Evolutionary conservation across 2,113 vertebrate species (phyloP).

Genomic region (Condylura cristata): DNA sequence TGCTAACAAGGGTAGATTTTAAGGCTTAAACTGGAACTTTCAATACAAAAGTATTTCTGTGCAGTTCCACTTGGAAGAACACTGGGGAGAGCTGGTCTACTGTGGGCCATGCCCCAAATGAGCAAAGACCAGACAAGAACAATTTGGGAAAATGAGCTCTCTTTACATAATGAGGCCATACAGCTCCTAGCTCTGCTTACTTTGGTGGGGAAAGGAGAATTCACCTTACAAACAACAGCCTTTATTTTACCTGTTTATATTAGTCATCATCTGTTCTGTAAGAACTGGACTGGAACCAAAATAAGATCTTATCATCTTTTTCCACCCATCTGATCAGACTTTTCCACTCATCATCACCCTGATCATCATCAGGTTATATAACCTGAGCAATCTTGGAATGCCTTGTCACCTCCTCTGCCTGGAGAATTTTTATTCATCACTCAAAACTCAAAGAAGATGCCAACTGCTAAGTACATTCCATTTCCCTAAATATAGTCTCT

Average conservation of each 20-base stretch:
- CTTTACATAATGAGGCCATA: background rate
- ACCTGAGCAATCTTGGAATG: background rate
- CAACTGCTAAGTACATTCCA: background rate
- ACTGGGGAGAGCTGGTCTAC: background rate
- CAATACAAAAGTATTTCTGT: background rate
- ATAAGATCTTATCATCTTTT: background rate
- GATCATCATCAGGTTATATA: background rate
- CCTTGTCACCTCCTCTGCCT: background rate
- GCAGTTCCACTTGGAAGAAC: background rate
- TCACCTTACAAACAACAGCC: background rate
- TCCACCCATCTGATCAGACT: background rate
- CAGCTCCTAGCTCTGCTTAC: background rate
- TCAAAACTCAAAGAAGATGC: background rate
- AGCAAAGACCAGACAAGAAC: background rate
- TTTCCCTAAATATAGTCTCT: background rate
- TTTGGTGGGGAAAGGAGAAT: background rate
- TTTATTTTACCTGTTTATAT: background rate
- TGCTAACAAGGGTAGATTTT: background rate
- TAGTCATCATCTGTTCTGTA: background rate
- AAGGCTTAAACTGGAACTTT: background rate
- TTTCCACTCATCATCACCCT: no score
- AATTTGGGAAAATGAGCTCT: background rate
- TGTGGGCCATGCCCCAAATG: fast-evolving
- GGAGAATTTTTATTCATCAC: background rate
- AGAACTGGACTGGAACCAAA: background rate